These are phyloP conservation scores for Emberiza fucata DNA, from an alignment of 2,113 vertebrate genomes.

Conservation along the genomic window DNA sequence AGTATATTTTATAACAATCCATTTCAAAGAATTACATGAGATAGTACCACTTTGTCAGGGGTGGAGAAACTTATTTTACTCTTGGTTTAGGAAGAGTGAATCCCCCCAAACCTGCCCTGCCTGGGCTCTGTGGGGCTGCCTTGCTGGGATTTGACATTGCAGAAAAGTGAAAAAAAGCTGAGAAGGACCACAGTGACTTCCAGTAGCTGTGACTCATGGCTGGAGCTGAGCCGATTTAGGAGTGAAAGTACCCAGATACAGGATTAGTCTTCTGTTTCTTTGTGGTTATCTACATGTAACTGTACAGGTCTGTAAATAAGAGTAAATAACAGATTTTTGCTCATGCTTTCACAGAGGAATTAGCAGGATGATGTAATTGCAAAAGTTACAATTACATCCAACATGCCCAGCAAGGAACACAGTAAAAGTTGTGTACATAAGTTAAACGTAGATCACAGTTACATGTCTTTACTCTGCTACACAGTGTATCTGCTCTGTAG, in stretches of 20 bases:
- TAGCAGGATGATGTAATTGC: background rate
- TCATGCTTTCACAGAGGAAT: background rate
- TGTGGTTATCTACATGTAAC: background rate
- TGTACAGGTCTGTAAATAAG: background rate
- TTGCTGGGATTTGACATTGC: background rate
- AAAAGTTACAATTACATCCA: background rate
- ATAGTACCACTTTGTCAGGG: background rate
- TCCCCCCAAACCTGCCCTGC: background rate
- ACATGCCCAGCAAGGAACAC: background rate
- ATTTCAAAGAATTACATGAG: background rate
- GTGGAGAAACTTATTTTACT: background rate
- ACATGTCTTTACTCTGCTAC: background rate
- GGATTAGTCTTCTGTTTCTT: background rate
- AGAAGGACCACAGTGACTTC: background rate
- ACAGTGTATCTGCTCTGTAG: background rate
- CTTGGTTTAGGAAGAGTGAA: background rate
- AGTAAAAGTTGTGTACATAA: background rate
- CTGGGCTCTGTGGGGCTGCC: rapidly evolving
- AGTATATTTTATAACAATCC: background rate
- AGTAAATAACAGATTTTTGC: background rate
- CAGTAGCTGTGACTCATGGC: background rate
- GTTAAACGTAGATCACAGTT: background rate
- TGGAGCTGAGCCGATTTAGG: background rate
- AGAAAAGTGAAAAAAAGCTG: background rate
- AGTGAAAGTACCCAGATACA: background rate